Evolutionary conservation across 2,113 vertebrate species (phyloP).

Genomic region (Alectura lathami): DNA sequence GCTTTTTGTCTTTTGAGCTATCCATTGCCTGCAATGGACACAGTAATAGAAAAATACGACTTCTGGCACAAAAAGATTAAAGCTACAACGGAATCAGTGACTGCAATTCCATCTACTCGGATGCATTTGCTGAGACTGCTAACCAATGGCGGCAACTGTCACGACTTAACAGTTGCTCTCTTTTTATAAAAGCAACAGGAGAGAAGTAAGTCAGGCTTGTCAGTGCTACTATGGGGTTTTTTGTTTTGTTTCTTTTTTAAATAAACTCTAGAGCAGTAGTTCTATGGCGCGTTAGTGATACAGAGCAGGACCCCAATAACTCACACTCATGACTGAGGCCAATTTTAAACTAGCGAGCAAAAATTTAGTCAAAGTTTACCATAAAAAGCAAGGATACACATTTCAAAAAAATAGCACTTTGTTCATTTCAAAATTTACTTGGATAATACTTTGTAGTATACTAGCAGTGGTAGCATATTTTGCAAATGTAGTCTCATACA

Average conservation of each 20-base stretch:
- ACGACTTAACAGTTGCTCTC: conserved; percentile 3
- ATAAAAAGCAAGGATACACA: conserved; percentile 39
- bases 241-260: background rate
- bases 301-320: background rate
- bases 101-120: conserved; percentile 11
- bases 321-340: background rate
- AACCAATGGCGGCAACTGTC: conserved; percentile 14
- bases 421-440: conserved; percentile 52
- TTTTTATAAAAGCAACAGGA: conserved; percentile 46
- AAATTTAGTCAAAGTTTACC: conserved; percentile 18
- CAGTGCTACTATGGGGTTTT: background rate
- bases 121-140: conserved; percentile 35
- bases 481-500: conserved; percentile 29
- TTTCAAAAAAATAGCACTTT: conserved; percentile 27
- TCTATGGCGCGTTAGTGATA: background rate
- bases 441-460: conserved; percentile 53
- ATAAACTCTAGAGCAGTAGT: conserved; percentile 9
- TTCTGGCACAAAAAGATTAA: conserved; percentile 51
- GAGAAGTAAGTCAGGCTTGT: conserved; percentile 43
- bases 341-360: conserved; percentile 9
- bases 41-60: conserved; percentile 62
- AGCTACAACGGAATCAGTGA: conserved; percentile 59
- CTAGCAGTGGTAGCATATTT: conserved; percentile 33
- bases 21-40: conserved; percentile 79
- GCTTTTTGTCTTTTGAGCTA: conserved; percentile 23